Evolutionary conservation across 2,888 invertebrate genomes (phyloP).

Genomic region (Drosophila tanythrix): DNA sequence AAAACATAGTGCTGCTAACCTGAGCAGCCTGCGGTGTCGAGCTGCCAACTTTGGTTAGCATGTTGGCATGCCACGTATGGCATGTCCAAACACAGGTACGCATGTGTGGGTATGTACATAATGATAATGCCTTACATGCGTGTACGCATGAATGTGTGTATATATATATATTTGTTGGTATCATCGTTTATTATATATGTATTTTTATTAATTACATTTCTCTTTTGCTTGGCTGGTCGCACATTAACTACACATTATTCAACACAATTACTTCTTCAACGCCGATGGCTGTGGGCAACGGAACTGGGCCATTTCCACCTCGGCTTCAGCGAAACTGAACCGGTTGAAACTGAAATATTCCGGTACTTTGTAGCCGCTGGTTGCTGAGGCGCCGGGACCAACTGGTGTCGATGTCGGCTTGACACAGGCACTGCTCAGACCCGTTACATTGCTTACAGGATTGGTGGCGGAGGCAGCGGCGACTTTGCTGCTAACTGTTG

Average conservation of each 20-base stretch:
- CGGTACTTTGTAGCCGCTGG: slow-evolving; percentile 92
- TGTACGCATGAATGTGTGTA: not conserved
- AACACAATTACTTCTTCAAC: slow-evolving; percentile 66
- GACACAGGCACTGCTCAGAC: slow-evolving; percentile 88
- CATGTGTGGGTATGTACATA: not conserved
- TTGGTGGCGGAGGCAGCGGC: slow-evolving; percentile 49
- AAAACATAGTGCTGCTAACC: slow-evolving; percentile 40
- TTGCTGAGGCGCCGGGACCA: slow-evolving; percentile 81
- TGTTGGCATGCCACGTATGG: slow-evolving; percentile 42
- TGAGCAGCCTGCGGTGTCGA: not conserved
- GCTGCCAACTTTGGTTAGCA: slow-evolving; percentile 50
- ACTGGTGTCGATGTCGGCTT: slow-evolving; percentile 85
- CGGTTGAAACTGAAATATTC: slow-evolving; percentile 94
- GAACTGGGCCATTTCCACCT: slow-evolving; percentile 92
- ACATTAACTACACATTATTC: slow-evolving; percentile 18
- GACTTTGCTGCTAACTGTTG: slow-evolving; percentile 16
- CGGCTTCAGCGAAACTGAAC: slow-evolving; percentile 92
- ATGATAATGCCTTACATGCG: not conserved
- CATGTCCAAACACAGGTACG: not conserved
- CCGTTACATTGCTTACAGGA: slow-evolving; percentile 86
- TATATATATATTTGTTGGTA: slow-evolving; percentile 1
- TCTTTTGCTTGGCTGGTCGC: slow-evolving; percentile 22
- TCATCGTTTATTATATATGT: slow-evolving; percentile 35
- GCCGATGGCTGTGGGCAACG: slow-evolving; percentile 92
- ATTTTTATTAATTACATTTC: slow-evolving; percentile 44